Base-by-base conservation (phyloP, 2,888 invertebrate genomes). In the Blastobasis lacticolella region DNA sequence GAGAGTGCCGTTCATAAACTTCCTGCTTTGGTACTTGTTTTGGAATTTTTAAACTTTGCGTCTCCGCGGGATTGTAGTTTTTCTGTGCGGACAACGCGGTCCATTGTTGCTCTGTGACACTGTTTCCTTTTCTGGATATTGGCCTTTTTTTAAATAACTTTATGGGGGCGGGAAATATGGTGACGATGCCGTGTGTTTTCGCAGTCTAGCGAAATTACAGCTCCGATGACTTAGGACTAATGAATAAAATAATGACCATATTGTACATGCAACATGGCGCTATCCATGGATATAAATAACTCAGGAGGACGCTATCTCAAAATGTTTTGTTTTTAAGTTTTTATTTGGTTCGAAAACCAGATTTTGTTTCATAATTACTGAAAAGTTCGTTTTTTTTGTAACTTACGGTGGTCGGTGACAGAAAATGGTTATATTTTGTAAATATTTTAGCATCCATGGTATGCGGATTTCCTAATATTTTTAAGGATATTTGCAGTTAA, bases 31-130 rank as follows among this genome's bases (percentile, higher is more conserved):
- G 37, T 47, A n/a, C 23, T 41, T 46, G 46, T 42, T 49, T 49
- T 43, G 37, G 38, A 51, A 45, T 54, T 53, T 52, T 54, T 54
- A 49, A 54, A 52, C 51, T 48, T 54, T 54, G 49, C 38, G 40
- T 52, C 50, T 48, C 52, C 1, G 49, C 4, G 54, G 52, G 37
- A 38, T 10, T 49, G 47, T 41, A 46, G 49, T 49, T 54, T 54
- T 54, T 52, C 45, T 51, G 38, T 48, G 38, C 49, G 41, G 46
- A 41, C 48, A 48, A 48, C 9, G 23, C 36, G 45, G 46, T 36
- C 48, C 46, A 46, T 46, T 50, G 10, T 42, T 8, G 10, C 42
- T 9, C 10, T 6, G 38, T 43, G 1, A 6, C 42, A 10, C 10
- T 6, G 9, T 6, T 48, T 41, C 23, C 38, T 6, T 38, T 45